Percentiles rank a stretch among this genome's conserved stretches.
These are phyloP conservation scores for Tuberolachnus salignus DNA, from an alignment of 2,888 invertebrate genomes.

Conservation along the genomic window DNA sequence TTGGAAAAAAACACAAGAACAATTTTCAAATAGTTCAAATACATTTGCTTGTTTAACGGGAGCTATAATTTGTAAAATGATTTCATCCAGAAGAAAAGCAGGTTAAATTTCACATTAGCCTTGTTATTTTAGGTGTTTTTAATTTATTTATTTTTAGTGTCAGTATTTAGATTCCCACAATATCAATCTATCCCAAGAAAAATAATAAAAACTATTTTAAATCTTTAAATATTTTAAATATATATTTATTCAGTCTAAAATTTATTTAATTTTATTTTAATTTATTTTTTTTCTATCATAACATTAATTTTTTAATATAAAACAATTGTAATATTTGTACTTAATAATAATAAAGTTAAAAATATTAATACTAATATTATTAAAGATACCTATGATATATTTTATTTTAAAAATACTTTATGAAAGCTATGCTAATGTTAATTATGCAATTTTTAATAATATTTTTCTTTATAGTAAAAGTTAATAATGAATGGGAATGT, in stretches of 20 bases:
- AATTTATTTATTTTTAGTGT: no score
- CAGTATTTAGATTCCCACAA: no score
- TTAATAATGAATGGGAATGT: slow-evolving; percentile 57
- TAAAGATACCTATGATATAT: no score
- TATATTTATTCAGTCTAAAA: no score
- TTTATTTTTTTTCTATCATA: not conserved
- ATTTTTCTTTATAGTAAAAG: slow-evolving; percentile 39
- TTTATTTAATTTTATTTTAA: no score
- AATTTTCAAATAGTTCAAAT: slow-evolving; percentile 62
- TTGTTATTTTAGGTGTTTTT: no score
- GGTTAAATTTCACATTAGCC: not conserved
- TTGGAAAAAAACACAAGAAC: slow-evolving; percentile 57
- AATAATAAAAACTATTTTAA: no score
- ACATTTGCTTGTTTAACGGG: slow-evolving; percentile 80
- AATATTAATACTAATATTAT: not conserved
- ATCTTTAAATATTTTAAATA: no score
- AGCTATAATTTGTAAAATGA: slow-evolving; percentile 81
- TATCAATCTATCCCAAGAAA: no score
- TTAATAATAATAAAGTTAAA: not conserved
- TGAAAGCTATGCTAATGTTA: not conserved
- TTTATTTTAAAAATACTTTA: not conserved
- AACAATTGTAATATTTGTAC: no score
- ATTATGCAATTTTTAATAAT: not conserved
- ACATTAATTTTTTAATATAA: no score
- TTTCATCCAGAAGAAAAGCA: slow-evolving; percentile 64